A percentile compares a stretch with the other conserved stretches of the same genome.
Evolutionary conservation across 2,888 invertebrate genomes (phyloP).

Genomic region (Macaria liturata): DNA sequence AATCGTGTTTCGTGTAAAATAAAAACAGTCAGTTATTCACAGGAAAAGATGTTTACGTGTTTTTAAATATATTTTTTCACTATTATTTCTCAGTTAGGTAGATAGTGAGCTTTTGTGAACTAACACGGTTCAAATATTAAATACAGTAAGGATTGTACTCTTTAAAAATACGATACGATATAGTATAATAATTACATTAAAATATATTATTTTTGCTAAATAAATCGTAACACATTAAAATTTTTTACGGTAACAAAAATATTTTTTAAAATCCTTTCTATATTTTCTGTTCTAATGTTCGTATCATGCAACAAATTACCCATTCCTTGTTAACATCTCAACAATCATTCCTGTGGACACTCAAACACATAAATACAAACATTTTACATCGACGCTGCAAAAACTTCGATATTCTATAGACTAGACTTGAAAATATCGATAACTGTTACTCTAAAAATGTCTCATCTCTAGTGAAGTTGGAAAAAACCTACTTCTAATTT

Average conservation of each 20-base stretch:
- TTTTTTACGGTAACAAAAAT: too few relatives aligned
- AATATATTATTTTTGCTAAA: too few relatives aligned
- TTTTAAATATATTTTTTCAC: constrained; percentile 33
- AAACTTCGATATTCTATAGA: constrained; percentile 41
- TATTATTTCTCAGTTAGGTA: constrained; percentile 27
- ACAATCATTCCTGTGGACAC: constrained; percentile 80
- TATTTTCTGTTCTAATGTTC: constrained; percentile 29
- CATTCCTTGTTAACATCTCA: constrained; percentile 70
- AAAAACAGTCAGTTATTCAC: constrained; percentile 70
- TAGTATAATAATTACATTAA: too few relatives aligned
- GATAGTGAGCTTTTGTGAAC: constrained; percentile 33
- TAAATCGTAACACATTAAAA: too few relatives aligned
- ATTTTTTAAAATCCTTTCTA: constrained; percentile 3
- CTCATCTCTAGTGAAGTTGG: constrained; percentile 2
- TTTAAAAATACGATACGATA: too few relatives aligned
- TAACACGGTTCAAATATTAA: constrained; percentile 8
- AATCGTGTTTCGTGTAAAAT: constrained; percentile 1
- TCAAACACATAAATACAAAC: constrained; percentile 65
- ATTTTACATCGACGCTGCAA: constrained; percentile 47
- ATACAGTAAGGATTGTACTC: constrained; percentile 9
- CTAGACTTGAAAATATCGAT: constrained; percentile 21
- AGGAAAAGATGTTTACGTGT: constrained; percentile 50
- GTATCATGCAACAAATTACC: constrained; percentile 60
- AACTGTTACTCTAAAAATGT: constrained; percentile 4
- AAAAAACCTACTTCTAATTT: not conserved